Conservation (phyloP, 2,113 vertebrate genomes). For the Datnioides undecimradiatus region DNA sequence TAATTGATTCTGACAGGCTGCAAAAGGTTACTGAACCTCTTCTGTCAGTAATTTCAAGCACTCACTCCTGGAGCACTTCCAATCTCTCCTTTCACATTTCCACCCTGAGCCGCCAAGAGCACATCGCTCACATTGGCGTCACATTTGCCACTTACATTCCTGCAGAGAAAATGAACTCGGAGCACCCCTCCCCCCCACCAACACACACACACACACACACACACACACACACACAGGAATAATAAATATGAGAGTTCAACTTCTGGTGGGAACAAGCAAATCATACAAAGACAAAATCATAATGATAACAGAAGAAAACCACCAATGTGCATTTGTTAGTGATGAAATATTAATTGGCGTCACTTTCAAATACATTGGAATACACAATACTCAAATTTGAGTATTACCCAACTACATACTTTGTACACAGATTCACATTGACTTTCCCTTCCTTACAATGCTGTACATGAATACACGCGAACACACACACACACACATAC, state of each 20-base stretch:
- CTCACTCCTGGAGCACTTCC: conserved; percentile 75
- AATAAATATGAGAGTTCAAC: conserved; percentile 57
- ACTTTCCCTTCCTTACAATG: not conserved
- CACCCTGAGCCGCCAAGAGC: conserved; percentile 70
- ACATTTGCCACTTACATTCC: conserved; percentile 75
- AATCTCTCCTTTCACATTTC: conserved; percentile 77
- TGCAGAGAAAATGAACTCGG: conserved; percentile 62
- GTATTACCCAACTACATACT: not conserved
- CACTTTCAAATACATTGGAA: not conserved
- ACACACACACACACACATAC: conserved; percentile 9
- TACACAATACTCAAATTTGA: not conserved
- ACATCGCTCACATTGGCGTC: conserved; percentile 64
- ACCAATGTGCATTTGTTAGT: not conserved
- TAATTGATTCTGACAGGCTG: conserved; percentile 81
- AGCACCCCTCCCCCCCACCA: conserved; percentile 8
- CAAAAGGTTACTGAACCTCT: conserved; percentile 81
- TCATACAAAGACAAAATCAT: not conserved
- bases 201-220: not conserved
- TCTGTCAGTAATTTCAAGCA: conserved; percentile 81
- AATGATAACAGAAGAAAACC: conserved; percentile 2
- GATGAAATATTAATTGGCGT: conserved; percentile 37
- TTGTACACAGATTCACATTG: not conserved
- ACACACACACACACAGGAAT: conserved; percentile 7
- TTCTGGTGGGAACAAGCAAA: conserved; percentile 38
- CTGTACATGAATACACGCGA: not conserved